A percentile compares a stretch with the other conserved stretches of the same genome.
Conservation (phyloP, 1,140 invertebrate species). For the Drosophila ambigua region DNA sequence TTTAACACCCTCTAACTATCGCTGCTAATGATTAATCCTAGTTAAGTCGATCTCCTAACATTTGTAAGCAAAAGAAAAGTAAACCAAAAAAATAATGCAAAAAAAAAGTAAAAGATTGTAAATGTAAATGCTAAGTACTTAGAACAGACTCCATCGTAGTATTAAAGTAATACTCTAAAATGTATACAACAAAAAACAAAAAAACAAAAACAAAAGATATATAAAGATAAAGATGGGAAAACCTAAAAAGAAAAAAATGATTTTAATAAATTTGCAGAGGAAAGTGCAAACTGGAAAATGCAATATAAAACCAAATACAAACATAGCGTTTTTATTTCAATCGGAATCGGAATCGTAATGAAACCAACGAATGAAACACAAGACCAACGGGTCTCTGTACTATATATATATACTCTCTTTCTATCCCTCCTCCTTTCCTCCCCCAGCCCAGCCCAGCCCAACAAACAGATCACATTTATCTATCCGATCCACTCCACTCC, state of each 20-base stretch:
- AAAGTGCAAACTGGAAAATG: slow-evolving; percentile 66
- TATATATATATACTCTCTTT: too few species aligned
- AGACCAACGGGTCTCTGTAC: too few species aligned
- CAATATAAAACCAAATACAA: slow-evolving; percentile 70
- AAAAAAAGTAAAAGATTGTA: slow-evolving; percentile 35
- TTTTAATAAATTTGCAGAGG: slow-evolving; percentile 72
- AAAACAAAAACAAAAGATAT: slow-evolving; percentile 16
- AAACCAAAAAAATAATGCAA: slow-evolving; percentile 5
- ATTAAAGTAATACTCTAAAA: slow-evolving; percentile 54
- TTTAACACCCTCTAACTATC: slow-evolving; percentile 48
- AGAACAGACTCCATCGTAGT: slow-evolving; percentile 46
- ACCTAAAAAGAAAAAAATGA: slow-evolving; percentile 38
- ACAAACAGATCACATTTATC: slow-evolving; percentile 8
- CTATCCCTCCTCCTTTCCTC: too few species aligned
- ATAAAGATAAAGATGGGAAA: slow-evolving; percentile 12
- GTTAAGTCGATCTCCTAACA: slow-evolving; percentile 63
- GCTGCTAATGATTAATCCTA: slow-evolving; percentile 64
- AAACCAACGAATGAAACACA: slow-evolving; percentile 8
- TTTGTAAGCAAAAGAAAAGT: slow-evolving; percentile 70
- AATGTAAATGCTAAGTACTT: slow-evolving; percentile 64
- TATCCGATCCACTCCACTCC: slow-evolving; percentile 18
- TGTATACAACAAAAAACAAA: slow-evolving; percentile 43
- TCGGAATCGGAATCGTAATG: slow-evolving; percentile 24
- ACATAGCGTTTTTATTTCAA: slow-evolving; percentile 78
- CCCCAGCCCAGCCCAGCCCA: slow-evolving; percentile 12